Base-by-base conservation (phyloP, 2,888 invertebrate species). In the Metalampra italica region DNA sequence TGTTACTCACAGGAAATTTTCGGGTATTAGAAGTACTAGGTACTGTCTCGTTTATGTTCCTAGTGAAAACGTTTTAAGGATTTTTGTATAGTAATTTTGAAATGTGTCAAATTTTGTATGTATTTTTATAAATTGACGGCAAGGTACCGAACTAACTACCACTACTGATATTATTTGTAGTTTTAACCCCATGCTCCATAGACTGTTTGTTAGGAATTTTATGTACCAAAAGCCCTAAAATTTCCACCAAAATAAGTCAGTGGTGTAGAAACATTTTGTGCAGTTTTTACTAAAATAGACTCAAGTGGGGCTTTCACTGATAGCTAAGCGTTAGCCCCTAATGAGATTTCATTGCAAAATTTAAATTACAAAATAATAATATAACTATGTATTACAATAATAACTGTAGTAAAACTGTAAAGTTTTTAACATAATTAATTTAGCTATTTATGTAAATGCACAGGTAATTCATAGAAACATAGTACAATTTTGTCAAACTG, bases 21-120 rank as follows among this genome's bases (percentile, higher is more conserved):
- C 56, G 58, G 59, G 63, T 66, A 69, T 55, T 62, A 58, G 45
- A 62, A 59, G 59, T 66, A 64, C 62, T 68, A 57, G 51, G 59
- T 44, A 60, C 54, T 51, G 56, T 57, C 56, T 43, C 47, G 48
- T 32, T n/a, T 51, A 42, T 45, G 51, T 51, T 51, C 51, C 51
- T 51, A 48, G 29, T 43, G 22, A 46, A 13, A 45, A 41, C 30
- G 15, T 46, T 45, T 39, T 45, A 45, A 45, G 11, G 7, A 34
- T 34, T 3, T 4, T 38, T 38, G 13, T 38, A 38, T 4, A 11
- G 12, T 38, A 12, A 12, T n/a, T 45, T 14, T 14, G 7, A 22
- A 22, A 22, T 22, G 22, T 22, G 22, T 22, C 22, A 22, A 22
- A 22, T 12, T 44, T 30, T 36, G 12, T 39, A 39, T 13, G 9